Evolutionary conservation across 2,797 vertebrate species (phyloP).

Genomic region (Anabacerthia variegaticeps): DNA sequence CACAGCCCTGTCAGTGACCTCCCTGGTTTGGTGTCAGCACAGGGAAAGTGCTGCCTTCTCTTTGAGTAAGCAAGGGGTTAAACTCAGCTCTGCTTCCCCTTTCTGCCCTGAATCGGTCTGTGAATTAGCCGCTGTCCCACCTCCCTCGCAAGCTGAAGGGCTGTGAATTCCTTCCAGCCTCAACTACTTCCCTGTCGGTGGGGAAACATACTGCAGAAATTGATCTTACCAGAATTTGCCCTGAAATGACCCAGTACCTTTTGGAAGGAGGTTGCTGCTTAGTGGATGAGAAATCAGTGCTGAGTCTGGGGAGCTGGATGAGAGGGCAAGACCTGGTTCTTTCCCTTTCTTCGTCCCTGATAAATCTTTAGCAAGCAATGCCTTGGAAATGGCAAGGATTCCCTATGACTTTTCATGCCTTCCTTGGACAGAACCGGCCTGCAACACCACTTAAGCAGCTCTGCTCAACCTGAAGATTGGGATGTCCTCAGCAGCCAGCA

Average conservation of each 20-base stretch:
- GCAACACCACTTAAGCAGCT: background rate
- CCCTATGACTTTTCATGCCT: background rate
- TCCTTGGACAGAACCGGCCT: background rate
- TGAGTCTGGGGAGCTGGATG: background rate
- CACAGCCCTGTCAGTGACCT: background rate
- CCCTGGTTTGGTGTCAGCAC: rapidly evolving
- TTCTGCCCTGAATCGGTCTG: background rate
- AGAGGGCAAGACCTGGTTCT: background rate
- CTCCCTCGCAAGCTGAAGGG: background rate
- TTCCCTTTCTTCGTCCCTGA: background rate
- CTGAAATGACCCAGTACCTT: background rate
- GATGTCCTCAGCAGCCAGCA: background rate
- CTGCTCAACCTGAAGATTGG: background rate
- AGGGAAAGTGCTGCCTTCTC: background rate
- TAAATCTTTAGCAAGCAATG: background rate
- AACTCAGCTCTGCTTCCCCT: background rate
- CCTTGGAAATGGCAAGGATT: background rate
- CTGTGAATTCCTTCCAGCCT: background rate
- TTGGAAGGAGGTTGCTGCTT: background rate
- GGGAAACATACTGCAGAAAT: background rate
- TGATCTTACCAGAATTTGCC: background rate
- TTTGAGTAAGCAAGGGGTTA: background rate
- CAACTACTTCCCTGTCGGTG: background rate
- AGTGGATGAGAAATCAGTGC: background rate
- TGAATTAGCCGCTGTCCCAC: background rate